Evolutionary conservation across 2,113 vertebrate species (phyloP).

Genomic region (Phoxinus phoxinus): DNA sequence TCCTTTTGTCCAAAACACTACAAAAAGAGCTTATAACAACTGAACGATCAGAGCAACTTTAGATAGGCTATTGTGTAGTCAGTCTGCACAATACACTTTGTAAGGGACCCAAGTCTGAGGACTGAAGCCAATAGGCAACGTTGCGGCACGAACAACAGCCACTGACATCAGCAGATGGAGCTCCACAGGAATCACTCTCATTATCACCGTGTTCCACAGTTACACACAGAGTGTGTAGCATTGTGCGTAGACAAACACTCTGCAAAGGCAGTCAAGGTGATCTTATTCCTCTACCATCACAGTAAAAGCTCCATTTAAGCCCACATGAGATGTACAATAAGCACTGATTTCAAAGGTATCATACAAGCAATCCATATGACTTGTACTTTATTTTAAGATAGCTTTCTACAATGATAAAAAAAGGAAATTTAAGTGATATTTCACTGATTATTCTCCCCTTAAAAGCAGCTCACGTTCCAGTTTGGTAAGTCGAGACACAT

Average conservation of each 20-base stretch:
- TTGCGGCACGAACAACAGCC: neutral
- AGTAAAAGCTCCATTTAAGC: neutral
- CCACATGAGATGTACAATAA: conserved; percentile 5
- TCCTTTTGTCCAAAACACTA: neutral
- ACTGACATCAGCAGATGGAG: conserved; percentile 48
- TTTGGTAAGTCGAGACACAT: neutral
- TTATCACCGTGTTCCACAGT: conserved; percentile 16
- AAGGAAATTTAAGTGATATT: neutral
- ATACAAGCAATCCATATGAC: neutral
- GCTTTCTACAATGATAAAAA: neutral
- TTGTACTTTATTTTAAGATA: neutral
- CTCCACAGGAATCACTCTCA: conserved; percentile 44
- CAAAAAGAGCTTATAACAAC: neutral
- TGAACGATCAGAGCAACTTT: neutral
- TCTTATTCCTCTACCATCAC: neutral
- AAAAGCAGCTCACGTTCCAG: neutral
- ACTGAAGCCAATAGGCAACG: neutral
- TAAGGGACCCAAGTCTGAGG: conserved; percentile 25
- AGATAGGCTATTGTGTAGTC: neutral
- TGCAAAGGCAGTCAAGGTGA: conserved; percentile 50
- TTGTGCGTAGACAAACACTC: conserved; percentile 34
- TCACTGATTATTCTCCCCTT: neutral
- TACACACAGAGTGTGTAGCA: neutral
- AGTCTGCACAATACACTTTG: neutral
- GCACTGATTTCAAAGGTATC: neutral